Conservation (phyloP, 2,888 invertebrate genomes). For the Stenolophus ochropezus region DNA sequence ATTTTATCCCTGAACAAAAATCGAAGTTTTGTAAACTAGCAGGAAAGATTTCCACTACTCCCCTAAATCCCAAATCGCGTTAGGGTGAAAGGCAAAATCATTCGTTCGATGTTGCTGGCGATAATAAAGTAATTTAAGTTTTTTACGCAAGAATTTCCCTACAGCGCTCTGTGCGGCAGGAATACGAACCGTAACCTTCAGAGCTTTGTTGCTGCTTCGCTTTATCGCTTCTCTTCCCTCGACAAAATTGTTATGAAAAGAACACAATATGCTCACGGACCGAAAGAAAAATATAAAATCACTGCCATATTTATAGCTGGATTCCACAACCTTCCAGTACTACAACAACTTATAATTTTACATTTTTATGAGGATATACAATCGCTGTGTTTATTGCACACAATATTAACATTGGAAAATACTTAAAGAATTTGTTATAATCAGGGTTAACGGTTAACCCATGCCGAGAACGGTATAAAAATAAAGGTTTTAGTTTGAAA, state of each 20-base stretch:
- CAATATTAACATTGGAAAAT: too few relatives aligned
- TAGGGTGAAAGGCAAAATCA: conserved; percentile 11
- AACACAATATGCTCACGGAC: conserved; percentile 32
- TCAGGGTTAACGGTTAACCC: too few relatives aligned
- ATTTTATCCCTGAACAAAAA: background rate
- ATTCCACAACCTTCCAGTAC: background rate
- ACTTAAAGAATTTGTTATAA: too few relatives aligned
- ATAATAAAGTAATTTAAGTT: conserved; percentile 44
- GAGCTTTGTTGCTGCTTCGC: conserved; percentile 2
- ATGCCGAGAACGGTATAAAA: too few relatives aligned
- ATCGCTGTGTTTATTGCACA: too few relatives aligned
- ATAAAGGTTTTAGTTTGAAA: too few relatives aligned
- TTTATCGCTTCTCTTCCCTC: conserved; percentile 7
- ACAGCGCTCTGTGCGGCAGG: background rate
- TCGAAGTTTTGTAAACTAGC: background rate
- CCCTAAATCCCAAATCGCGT: conserved; percentile 8
- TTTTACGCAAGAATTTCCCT: conserved; percentile 30
- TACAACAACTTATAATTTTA: background rate
- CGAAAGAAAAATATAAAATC: conserved; percentile 38
- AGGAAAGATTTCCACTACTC: background rate
- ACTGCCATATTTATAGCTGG: conserved; percentile 4
- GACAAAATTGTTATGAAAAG: conserved; percentile 48
- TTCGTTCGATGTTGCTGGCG: background rate
- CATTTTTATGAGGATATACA: too few relatives aligned
- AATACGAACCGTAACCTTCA: background rate